phyloP scores from a whole-genome alignment of 2,888 invertebrate species.

The Orchesellides sinensis region DNA sequence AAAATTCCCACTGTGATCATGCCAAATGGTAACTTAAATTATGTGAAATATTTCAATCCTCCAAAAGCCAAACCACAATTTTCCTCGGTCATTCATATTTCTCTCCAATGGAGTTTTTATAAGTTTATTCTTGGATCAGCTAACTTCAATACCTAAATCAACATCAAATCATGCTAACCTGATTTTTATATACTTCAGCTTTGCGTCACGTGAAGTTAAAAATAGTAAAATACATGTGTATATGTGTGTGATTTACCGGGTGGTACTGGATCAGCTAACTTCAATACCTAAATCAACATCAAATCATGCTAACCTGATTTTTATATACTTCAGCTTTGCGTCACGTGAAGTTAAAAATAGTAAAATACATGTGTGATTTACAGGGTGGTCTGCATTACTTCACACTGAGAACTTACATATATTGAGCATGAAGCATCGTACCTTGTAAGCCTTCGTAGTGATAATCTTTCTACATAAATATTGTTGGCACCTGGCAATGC shows the following conservation, averaged over 20 bases:
- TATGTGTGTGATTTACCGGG: constrained; percentile 73
- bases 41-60: no score
- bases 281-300: not conserved
- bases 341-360: not conserved
- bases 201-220: not conserved
- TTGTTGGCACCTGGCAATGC: constrained; percentile 55
- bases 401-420: constrained; percentile 49
- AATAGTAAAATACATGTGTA: constrained; percentile 63
- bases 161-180: not conserved
- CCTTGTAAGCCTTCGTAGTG: no score
- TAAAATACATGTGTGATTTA: constrained; percentile 71
- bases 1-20: no score
- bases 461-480: no score
- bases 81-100: no score
- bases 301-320: not conserved
- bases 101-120: no score
- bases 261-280: constrained; percentile 64
- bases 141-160: not conserved
- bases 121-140: no score
- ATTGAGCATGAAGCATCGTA: no score
- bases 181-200: not conserved
- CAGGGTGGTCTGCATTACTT: constrained; percentile 72
- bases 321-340: not conserved
- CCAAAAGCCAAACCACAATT: no score
- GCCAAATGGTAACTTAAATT: no score